These are phyloP conservation scores for Synanthedon tipuliformis DNA, from an alignment of 2,888 invertebrate species.

Conservation along the genomic window DNA sequence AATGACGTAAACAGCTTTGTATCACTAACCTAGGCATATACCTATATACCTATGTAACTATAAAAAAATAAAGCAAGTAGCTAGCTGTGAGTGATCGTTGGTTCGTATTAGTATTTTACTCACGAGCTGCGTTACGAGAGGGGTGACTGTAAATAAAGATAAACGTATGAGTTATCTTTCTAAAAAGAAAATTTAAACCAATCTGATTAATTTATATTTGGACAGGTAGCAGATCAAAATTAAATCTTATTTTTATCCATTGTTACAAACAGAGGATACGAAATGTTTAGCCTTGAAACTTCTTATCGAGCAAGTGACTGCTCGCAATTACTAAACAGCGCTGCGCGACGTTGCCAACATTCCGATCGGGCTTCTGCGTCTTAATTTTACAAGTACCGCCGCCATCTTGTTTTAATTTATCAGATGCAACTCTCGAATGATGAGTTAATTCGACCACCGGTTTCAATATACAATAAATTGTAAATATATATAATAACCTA, in stretches of 20 bases:
- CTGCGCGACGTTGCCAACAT: constrained; percentile 62
- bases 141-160: too few species aligned
- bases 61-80: too few species aligned
- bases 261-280: constrained; percentile 47
- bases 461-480: neutral
- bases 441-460: constrained; percentile 5
- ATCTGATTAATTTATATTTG: too few species aligned
- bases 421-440: constrained; percentile 33
- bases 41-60: neutral
- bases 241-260: constrained; percentile 28
- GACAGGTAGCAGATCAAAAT: neutral
- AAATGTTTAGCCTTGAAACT: constrained; percentile 61
- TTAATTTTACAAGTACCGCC: constrained; percentile 46
- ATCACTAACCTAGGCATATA: neutral
- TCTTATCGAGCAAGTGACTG: constrained; percentile 62
- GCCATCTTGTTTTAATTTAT: constrained; percentile 58
- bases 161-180: too few species aligned
- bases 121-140: too few species aligned
- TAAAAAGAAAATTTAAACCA: too few species aligned
- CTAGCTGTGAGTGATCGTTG: too few species aligned
- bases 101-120: too few species aligned
- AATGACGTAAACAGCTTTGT: constrained; percentile 10
- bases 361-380: constrained; percentile 53
- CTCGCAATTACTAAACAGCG: constrained; percentile 26
- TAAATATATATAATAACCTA: neutral